A percentile compares a stretch with the other conserved stretches of the same genome.
These are phyloP conservation scores for Ectemnius continuus DNA, from an alignment of 2,888 invertebrate genomes.

Conservation along the genomic window DNA sequence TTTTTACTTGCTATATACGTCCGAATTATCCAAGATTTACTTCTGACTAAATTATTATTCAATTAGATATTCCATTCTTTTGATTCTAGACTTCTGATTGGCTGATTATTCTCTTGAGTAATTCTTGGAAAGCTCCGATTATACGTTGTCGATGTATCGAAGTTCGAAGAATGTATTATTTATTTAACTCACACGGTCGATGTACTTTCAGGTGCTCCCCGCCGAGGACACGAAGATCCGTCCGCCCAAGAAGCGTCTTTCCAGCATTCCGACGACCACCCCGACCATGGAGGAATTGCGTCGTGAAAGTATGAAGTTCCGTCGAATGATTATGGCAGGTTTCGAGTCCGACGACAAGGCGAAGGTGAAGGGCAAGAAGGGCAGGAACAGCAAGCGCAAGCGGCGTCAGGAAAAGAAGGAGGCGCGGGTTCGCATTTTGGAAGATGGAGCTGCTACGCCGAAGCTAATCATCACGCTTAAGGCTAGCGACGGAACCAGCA, in stretches of 20 bases:
- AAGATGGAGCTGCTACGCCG: constrained; percentile 81
- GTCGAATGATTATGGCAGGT: constrained; percentile 90
- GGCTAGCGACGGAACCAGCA: too few relatives aligned
- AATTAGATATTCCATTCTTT: too few relatives aligned
- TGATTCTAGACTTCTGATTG: too few relatives aligned
- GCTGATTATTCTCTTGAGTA: too few relatives aligned
- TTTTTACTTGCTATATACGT: too few relatives aligned
- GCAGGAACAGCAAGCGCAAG: constrained; percentile 81
- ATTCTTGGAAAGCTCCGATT: too few relatives aligned
- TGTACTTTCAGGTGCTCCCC: too few relatives aligned
- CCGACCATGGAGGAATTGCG: constrained; percentile 89
- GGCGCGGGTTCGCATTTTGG: constrained; percentile 81
- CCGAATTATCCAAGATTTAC: too few relatives aligned
- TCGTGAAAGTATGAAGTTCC: constrained; percentile 92
- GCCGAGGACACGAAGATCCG: constrained; percentile 76
- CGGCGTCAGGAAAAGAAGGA: constrained; percentile 79
- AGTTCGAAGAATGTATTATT: too few relatives aligned
- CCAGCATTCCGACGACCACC: constrained; percentile 80
- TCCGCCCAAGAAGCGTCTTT: constrained; percentile 90
- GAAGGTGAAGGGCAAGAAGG: constrained; percentile 78
- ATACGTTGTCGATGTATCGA: too few relatives aligned
- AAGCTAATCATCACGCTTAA: constrained; percentile 87
- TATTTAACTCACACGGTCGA: too few relatives aligned
- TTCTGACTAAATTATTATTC: too few relatives aligned
- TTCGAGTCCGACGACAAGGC: constrained; percentile 85